phyloP scores from a whole-genome alignment of 2,888 invertebrate species.

The Mycalesis mineus region DNA sequence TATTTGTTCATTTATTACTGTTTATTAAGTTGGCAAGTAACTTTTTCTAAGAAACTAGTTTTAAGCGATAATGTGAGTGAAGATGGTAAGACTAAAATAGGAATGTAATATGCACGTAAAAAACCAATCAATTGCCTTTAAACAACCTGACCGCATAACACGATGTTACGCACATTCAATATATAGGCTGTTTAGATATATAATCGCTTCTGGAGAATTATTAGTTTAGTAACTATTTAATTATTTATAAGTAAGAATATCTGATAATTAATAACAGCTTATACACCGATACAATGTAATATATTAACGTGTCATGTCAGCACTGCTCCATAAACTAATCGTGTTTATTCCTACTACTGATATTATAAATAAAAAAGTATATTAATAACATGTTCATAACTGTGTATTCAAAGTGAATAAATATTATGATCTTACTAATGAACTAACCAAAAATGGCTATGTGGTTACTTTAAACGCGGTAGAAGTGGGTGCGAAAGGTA shows the following conservation, averaged over 20 bases:
- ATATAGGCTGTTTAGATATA: background rate
- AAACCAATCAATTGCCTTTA: background rate
- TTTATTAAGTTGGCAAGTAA: background rate
- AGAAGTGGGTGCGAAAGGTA: too few species aligned
- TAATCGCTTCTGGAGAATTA: background rate
- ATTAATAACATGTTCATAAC: too few species aligned
- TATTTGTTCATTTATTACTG: too few species aligned
- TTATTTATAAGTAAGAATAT: constrained; percentile 4
- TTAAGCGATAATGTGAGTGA: background rate
- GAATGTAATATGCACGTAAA: background rate
- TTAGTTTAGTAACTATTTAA: background rate
- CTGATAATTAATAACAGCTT: background rate
- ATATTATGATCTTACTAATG: too few species aligned
- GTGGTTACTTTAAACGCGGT: too few species aligned
- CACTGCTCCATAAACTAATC: background rate
- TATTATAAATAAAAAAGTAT: too few species aligned
- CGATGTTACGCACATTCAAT: background rate
- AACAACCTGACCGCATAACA: constrained; percentile 6
- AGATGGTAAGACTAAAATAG: constrained; percentile 1
- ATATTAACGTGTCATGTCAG: background rate
- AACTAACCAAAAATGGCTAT: too few species aligned
- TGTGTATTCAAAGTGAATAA: too few species aligned
- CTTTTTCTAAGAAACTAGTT: constrained; percentile 1
- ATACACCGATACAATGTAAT: too few species aligned
- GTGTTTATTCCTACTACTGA: too few species aligned